Base-by-base conservation (phyloP, 1,140 invertebrate species). In the Meloidogyne floridensis region DNA sequence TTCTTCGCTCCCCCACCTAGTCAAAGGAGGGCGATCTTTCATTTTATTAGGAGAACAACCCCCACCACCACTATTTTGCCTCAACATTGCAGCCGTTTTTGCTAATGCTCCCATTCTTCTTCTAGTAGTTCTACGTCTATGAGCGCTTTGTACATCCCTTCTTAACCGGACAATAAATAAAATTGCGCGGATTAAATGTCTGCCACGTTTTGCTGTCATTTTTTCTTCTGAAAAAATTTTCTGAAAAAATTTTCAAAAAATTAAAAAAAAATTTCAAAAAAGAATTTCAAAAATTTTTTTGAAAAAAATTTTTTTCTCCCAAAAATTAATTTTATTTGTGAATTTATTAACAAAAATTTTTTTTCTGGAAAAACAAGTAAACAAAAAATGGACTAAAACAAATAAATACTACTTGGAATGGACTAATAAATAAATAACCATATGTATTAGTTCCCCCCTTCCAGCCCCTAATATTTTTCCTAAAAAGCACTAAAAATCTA, bases 171-270 rank as follows among this genome's bases (percentile, higher is more conserved):
- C 83, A 47, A 84, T 76, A 74, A 84, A 84, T 5, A 84, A 80
- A 77, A 84, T 85, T n/a, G 83, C 83, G 42, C 83, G 83, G 70
- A 84, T 85, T 70, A 84, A 69, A 6, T 85, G 74, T 20, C 83
- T 15, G 0, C 77, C 77, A 9, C 18, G 18, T 71, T 69, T 54
- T 13, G 77, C 77, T 15, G 47, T 65, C 77, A 79, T 69, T 72
- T 51, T 74, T 51, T 73, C 20, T 43, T 71, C 18, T 76, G 42
- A 43, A 9, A 43, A 6, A 72, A 72, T 5, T 72, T 32, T 32
- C 2, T 32, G 2, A 32, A 32, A 32, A 32, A 32, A 32, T 32
- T 32, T 32, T 32, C 32, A 32, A 32, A 32, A 32, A 32, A 32
- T 32, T 32, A 1, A 32, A 32, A 32, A 32, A 32, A 32, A 32